Evolutionary conservation across 2,888 invertebrate genomes (phyloP).

Genomic region (Priocnemis perturbator): DNA sequence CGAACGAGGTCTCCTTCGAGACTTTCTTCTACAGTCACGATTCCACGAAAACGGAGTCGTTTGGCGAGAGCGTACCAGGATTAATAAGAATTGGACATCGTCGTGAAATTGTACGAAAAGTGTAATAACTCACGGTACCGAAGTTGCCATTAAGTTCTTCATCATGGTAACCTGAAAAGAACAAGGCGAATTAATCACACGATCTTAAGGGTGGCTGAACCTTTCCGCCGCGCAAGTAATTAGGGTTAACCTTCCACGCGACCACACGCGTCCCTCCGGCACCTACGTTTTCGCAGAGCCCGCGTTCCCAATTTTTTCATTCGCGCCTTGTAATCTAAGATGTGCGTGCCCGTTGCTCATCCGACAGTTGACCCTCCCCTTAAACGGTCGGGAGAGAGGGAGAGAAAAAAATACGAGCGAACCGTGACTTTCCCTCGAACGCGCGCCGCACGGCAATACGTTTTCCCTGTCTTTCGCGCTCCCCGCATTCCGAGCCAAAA

Average conservation of each 20-base stretch:
- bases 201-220: constrained; percentile 26
- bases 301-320: not conserved
- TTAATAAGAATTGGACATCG: too few species aligned
- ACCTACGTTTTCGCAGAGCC: not conserved
- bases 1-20: too few species aligned
- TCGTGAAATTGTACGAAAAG: too few species aligned
- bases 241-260: constrained; percentile 36
- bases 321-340: constrained; percentile 4
- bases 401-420: not conserved
- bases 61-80: too few species aligned
- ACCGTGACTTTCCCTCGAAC: not conserved
- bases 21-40: too few species aligned
- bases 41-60: too few species aligned
- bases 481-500: too few species aligned
- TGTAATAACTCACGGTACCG: too few species aligned
- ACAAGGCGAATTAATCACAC: constrained; percentile 27
- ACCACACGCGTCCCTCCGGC: constrained; percentile 32
- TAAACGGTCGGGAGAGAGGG: not conserved
- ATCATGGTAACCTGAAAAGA: constrained; percentile 1
- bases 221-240: constrained; percentile 34
- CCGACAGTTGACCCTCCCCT: not conserved
- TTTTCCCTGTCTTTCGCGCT: too few species aligned
- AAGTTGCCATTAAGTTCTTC: too few species aligned
- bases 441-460: too few species aligned
- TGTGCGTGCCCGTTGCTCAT: constrained; percentile 8